These are phyloP conservation scores for Heliconius hortense DNA, from an alignment of 2,888 invertebrate genomes.

Conservation along the genomic window DNA sequence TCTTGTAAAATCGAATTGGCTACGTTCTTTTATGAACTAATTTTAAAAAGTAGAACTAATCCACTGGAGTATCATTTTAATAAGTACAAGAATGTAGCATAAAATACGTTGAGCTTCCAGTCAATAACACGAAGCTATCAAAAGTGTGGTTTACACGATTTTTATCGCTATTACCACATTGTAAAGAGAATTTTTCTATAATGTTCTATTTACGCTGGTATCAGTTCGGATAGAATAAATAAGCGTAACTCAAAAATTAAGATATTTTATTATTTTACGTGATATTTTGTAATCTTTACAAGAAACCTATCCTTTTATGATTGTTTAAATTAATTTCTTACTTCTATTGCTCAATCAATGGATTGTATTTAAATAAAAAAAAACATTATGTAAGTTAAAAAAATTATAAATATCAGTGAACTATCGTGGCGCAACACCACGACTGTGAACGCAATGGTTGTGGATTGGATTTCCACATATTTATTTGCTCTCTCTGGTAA, in stretches of 20 bases:
- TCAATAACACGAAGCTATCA: slow-evolving; percentile 2
- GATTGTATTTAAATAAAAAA: too few species aligned
- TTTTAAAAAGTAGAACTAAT: not conserved
- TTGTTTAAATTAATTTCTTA: too few species aligned
- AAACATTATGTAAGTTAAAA: too few species aligned
- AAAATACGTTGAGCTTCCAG: slow-evolving; percentile 2
- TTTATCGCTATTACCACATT: not conserved
- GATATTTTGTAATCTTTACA: not conserved
- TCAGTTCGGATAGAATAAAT: not conserved
- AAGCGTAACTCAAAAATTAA: not conserved
- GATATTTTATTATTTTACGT: not conserved
- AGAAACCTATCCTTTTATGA: not conserved
- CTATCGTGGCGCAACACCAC: too few species aligned
- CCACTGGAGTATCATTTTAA: not conserved
- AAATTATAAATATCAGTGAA: too few species aligned
- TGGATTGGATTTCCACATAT: too few species aligned
- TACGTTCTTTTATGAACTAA: too few species aligned
- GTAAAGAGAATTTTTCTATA: slow-evolving; percentile 6
- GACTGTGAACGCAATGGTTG: too few species aligned
- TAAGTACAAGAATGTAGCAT: slow-evolving; percentile 10
- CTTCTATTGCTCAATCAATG: too few species aligned
- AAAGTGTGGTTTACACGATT: not conserved
- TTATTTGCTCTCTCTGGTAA: too few species aligned
- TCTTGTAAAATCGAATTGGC: too few species aligned
- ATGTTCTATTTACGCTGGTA: not conserved